A percentile compares a stretch with the other conserved stretches of the same genome.
phyloP scores from a whole-genome alignment of 2,888 invertebrate species.

The Lypha dubia region DNA sequence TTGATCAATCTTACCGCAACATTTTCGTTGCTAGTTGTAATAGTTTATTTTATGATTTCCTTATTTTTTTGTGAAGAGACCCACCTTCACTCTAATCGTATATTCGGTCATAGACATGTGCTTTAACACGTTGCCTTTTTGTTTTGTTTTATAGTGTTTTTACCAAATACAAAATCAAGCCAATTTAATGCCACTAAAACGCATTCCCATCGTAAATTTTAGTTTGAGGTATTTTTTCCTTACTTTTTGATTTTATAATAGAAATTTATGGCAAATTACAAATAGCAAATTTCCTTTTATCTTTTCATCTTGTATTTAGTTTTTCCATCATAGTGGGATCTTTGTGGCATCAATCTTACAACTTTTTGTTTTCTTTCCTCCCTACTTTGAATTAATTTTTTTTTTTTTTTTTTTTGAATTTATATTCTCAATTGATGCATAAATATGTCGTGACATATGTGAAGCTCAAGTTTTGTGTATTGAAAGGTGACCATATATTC shows the following conservation, averaged over 20 bases:
- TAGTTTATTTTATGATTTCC: not conserved
- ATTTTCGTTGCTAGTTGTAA: constrained; percentile 29
- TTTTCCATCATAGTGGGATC: constrained; percentile 32
- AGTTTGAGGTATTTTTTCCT: constrained; percentile 33
- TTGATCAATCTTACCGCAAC: no score
- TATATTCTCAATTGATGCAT: constrained; percentile 65
- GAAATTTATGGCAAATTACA: constrained; percentile 74
- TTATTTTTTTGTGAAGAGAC: constrained; percentile 34
- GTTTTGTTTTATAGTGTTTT: constrained; percentile 35
- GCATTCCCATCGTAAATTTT: constrained; percentile 75
- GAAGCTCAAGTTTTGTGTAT: not conserved
- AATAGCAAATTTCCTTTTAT: constrained; percentile 65
- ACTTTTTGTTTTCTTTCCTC: constrained; percentile 38
- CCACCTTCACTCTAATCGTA: constrained; percentile 63
- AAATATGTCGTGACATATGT: constrained; percentile 67
- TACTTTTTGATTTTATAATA: constrained; percentile 19
- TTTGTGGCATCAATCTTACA: constrained; percentile 57
- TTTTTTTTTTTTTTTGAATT: constrained; percentile 58
- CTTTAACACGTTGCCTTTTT: constrained; percentile 22
- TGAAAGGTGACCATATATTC: constrained; percentile 51
- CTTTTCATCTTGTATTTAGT: constrained; percentile 36
- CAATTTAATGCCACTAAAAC: constrained; percentile 75
- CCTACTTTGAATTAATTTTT: no score
- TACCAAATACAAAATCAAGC: constrained; percentile 71
- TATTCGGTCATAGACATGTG: constrained; percentile 37